phyloP scores from a whole-genome alignment of 2,797 vertebrate species.

The Paguma larvata region DNA sequence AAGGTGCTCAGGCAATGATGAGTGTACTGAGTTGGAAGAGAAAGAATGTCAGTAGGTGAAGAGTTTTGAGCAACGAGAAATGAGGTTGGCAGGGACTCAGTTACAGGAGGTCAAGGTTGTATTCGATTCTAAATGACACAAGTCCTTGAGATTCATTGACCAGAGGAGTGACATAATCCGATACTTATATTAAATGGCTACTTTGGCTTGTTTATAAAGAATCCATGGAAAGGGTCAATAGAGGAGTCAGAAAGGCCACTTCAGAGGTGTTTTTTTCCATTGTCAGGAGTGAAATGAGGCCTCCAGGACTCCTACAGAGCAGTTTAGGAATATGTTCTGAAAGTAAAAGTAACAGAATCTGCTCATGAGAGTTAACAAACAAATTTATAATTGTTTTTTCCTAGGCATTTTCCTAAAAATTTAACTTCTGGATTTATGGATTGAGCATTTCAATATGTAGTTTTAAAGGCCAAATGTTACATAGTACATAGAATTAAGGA shows the following conservation, averaged over 20 bases:
- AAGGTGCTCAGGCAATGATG: background rate
- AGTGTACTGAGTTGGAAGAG: background rate
- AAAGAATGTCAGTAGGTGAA: background rate
- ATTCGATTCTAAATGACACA: background rate
- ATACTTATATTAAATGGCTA: background rate
- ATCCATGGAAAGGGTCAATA: background rate
- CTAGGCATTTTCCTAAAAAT: background rate
- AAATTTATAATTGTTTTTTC: background rate
- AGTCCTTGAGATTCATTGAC: background rate
- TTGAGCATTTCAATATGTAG: background rate
- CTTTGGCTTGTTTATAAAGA: background rate
- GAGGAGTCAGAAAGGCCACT: background rate
- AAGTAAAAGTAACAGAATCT: background rate
- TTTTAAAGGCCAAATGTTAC: background rate
- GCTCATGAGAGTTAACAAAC: background rate
- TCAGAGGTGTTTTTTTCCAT: background rate
- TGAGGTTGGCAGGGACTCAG: background rate
- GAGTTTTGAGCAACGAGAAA: background rate
- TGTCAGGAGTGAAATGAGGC: background rate
- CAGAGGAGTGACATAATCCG: background rate
- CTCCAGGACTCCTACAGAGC: too few species aligned
- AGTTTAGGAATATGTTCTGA: background rate
- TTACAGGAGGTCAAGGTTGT: background rate
- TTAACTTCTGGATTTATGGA: background rate
- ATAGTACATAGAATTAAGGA: background rate